A percentile compares a stretch with the other conserved stretches of the same genome.
Conservation (phyloP, 2,888 invertebrate species). For the Torymus tubicola region DNA sequence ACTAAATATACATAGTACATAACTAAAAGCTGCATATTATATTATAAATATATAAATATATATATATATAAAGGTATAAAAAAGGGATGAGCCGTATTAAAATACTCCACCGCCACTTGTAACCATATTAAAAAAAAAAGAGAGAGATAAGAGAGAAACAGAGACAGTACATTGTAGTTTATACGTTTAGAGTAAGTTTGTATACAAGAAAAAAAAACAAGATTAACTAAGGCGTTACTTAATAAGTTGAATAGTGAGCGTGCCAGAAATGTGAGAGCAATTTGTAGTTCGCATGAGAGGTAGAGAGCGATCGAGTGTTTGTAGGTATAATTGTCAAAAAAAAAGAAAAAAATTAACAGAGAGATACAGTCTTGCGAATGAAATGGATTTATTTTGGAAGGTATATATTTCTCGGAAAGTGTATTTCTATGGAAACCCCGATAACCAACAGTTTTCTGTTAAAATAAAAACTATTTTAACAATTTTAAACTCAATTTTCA, state of each 20-base stretch:
- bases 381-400: slow-evolving; percentile 41
- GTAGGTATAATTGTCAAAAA: slow-evolving; percentile 42
- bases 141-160: slow-evolving; percentile 50
- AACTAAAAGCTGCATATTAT: slow-evolving; percentile 67
- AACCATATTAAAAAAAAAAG: slow-evolving; percentile 64
- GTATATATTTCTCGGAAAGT: slow-evolving; percentile 28
- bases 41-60: slow-evolving; percentile 62
- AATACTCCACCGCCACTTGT: slow-evolving; percentile 74
- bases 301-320: slow-evolving; percentile 39
- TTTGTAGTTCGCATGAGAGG: slow-evolving; percentile 27
- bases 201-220: slow-evolving; percentile 71
- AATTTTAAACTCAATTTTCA: too few species aligned
- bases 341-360: slow-evolving; percentile 57
- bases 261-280: slow-evolving; percentile 21
- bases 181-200: slow-evolving; percentile 74
- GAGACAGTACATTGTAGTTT: slow-evolving; percentile 71
- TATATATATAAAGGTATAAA: slow-evolving; percentile 63
- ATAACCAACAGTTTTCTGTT: slow-evolving; percentile 3
- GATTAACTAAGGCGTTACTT: slow-evolving; percentile 59
- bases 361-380: slow-evolving; percentile 43
- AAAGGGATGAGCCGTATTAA: slow-evolving; percentile 69
- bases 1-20: slow-evolving; percentile 67
- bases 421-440: slow-evolving; percentile 22
- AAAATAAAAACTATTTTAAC: too few species aligned
- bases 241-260: slow-evolving; percentile 44